These are phyloP conservation scores for Sarcophaga rosellei DNA, from an alignment of 2,888 invertebrate species.

Conservation along the genomic window DNA sequence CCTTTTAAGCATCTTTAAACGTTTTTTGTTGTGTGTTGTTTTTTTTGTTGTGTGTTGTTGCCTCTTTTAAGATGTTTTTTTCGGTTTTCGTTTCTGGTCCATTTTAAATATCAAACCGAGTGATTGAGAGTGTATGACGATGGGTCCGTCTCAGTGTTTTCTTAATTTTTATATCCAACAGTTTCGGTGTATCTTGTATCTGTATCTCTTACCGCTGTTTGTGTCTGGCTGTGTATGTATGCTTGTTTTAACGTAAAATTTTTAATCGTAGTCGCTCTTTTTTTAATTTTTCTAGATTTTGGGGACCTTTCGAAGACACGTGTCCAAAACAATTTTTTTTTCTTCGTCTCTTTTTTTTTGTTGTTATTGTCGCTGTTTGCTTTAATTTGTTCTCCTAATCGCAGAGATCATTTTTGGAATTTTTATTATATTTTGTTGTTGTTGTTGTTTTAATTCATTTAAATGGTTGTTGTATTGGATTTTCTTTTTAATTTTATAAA, in stretches of 20 bases:
- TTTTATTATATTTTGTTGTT: slow-evolving; percentile 55
- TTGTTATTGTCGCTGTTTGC: slow-evolving; percentile 35
- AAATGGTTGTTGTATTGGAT: slow-evolving; percentile 24
- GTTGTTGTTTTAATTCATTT: slow-evolving; percentile 19
- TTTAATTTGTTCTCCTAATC: slow-evolving; percentile 68
- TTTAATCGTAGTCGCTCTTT: slow-evolving; percentile 37
- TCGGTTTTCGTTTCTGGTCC: slow-evolving; percentile 24
- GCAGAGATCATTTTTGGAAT: slow-evolving; percentile 67
- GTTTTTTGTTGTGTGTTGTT: slow-evolving; percentile 46
- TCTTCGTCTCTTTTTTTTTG: not conserved
- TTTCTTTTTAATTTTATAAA: slow-evolving; percentile 66
- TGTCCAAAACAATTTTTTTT: slow-evolving; percentile 55
- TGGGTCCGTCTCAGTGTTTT: slow-evolving; percentile 11
- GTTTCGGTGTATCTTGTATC: not conserved
- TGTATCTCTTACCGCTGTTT: not conserved
- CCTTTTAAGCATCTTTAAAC: slow-evolving; percentile 74
- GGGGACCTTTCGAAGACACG: slow-evolving; percentile 56
- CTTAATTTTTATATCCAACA: slow-evolving; percentile 33
- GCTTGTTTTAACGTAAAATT: slow-evolving; percentile 41
- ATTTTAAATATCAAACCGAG: slow-evolving; percentile 40
- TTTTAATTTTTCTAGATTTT: not conserved
- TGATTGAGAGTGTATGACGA: not conserved
- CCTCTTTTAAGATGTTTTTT: not conserved
- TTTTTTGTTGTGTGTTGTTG: slow-evolving; percentile 22
- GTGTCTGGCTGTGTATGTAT: not conserved